Evolutionary conservation across 1,140 invertebrate genomes (phyloP), one percentile per base, ranked within the genome.

Genomic region (Cyrtorhinus lividipennis): DNA sequence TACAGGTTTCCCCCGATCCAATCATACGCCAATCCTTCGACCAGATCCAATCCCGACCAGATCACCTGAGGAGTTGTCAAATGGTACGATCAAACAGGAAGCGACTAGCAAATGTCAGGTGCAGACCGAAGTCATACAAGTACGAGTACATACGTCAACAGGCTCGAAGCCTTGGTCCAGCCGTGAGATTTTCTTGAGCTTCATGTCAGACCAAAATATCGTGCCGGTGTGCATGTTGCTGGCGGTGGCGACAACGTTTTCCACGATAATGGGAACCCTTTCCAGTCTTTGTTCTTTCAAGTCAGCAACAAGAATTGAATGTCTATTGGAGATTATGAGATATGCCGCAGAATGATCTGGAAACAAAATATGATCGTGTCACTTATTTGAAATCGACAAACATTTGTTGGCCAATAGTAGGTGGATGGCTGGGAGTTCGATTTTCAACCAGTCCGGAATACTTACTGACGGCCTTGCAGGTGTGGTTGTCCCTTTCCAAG

Each of bases 131-230:
- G n/a, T n/a, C n/a, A n/a, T n/a, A n/a, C n/a, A n/a, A n/a, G n/a
- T n/a, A n/a, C n/a, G n/a, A n/a, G n/a, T n/a, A 69, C 67, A 53
- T 38, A 70, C 69, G 64, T 68, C 68, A 64, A 66, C 61, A 18
- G 69, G 66, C 30, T 69, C 68, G 30, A 64, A 68, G 24, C 86
- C 85, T 61, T 86, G 79, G 69, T 92, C 90, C 26, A 94, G 72
- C 1, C 87, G 77, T 0, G 91, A 93, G 62, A 98, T 97, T 69
- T 93, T 94, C 73, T 97, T 97, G 53, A 94, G 75, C 70, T 95
- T 94, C 90, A 97, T 97, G 70, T 98, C 94, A 0, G 92, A 96
- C 94, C 94, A 98, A 75, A 90, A 92, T 64, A 97, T 93, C 0
- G 90, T 92, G 2, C 92, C 90, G 0, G 86, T 88, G 66, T 91